Evolutionary conservation across 2,797 vertebrate species (phyloP), one percentile per base, ranked within the genome.

Genomic region (Leontopithecus rosalia): DNA sequence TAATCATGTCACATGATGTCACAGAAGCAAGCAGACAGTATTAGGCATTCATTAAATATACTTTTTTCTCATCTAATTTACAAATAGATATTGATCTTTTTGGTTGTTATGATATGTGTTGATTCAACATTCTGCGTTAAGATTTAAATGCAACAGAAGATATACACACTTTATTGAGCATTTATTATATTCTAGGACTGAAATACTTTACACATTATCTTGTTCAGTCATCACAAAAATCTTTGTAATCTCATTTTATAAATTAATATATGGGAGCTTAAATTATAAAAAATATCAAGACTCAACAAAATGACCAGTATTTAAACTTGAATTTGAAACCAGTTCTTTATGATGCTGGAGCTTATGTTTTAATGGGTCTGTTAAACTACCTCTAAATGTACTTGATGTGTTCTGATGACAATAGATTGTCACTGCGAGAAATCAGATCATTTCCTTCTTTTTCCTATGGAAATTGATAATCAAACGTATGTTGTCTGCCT

Each of bases 381-480:
- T 75, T 95, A 58, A 97, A 81, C 13, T 41, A 36, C 6, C 55
- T 73, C 6, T 86, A 30, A 50, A 50, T 20, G 5, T 70, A 48
- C 12, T 36, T 87, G 61, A 52, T 79, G 20, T 41, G 48, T 94
- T 77, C 46, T 61, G 48, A 73, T 81, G 77, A 43, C 17, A 80
- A 19, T 0, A 1, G 8, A 64, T 4, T 91, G 55, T 75, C 24
- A 94, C 11, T 36, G 11, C 41, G 30, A 94, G 24, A n/a, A 84
- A 58, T 33, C 6, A 26, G 13, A 17, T 50, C 20, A 41, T 85
- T 88, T 36, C 10, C 9, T 52, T 13, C 3, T 96, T 93, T 83
- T 85, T 36, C 41, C 26, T 86, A 58, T 86, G 55, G 55, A 75
- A 81, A 81, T 87, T 95, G 15, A n/a, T 91, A 73, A 33, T 94